Evolutionary conservation across 2,113 vertebrate genomes (phyloP).

Genomic region (Coregonus clupeaformis): DNA sequence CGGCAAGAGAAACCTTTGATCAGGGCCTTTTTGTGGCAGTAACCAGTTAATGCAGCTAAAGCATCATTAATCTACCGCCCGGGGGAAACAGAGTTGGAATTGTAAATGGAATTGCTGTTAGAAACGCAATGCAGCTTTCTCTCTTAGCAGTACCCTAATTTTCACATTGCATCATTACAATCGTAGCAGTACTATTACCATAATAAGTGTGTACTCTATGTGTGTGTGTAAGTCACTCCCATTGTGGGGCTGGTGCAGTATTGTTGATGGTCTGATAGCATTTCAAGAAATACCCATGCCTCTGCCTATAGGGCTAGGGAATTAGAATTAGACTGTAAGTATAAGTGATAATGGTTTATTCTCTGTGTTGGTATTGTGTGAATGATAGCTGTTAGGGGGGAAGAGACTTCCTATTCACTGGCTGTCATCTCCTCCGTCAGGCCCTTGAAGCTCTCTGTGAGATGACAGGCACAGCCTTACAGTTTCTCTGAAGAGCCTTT

Average conservation of each 20-base stretch:
- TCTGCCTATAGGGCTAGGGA: conserved; percentile 23
- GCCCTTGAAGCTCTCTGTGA: too few relatives aligned
- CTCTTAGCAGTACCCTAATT: conserved; percentile 8
- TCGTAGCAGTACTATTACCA: conserved; percentile 17
- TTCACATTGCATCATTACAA: conserved; percentile 2
- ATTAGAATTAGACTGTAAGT: conserved; percentile 10
- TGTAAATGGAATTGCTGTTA: conserved; percentile 27
- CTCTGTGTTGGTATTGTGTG: background rate
- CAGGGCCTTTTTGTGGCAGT: conserved; percentile 46
- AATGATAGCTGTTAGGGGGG: background rate
- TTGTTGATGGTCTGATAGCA: conserved; percentile 26
- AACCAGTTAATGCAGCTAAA: conserved; percentile 43
- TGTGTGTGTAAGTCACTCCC: background rate
- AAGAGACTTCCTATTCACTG: background rate
- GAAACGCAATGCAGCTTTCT: conserved; percentile 19
- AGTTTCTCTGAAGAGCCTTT: background rate
- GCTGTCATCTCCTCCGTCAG: background rate
- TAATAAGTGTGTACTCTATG: conserved; percentile 5
- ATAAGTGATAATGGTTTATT: background rate
- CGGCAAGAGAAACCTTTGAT: conserved; percentile 61
- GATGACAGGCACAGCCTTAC: too few relatives aligned
- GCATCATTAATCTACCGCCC: conserved; percentile 32
- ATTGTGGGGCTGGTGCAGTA: background rate
- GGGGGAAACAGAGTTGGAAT: conserved; percentile 27
- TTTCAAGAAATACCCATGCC: conserved; percentile 16